These are phyloP conservation scores for Polyommatus icarus DNA, from an alignment of 2,888 invertebrate genomes.

Conservation along the genomic window DNA sequence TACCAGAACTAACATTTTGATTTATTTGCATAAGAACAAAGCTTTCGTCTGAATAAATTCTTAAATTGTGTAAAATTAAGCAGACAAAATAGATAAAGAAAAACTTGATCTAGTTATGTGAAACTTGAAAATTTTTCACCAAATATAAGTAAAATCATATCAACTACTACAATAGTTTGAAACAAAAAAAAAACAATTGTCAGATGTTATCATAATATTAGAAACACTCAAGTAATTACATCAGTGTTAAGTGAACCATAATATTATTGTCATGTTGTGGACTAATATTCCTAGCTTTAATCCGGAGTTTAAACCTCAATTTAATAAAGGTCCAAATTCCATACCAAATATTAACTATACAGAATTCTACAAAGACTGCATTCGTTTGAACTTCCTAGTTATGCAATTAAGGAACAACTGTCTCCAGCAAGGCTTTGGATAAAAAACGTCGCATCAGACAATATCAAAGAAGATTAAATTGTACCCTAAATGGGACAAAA, in stretches of 20 bases:
- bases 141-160: no score
- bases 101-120: background rate
- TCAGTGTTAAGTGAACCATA: no score
- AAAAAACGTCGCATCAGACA: background rate
- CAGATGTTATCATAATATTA: no score
- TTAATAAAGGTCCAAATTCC: no score
- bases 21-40: background rate
- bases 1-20: background rate
- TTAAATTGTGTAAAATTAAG: background rate
- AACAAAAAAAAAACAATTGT: no score
- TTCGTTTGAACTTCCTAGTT: background rate
- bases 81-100: background rate
- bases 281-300: no score
- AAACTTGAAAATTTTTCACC: no score
- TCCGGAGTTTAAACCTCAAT: no score
- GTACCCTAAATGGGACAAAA: background rate
- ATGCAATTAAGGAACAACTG: background rate
- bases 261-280: no score
- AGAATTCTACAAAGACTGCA: background rate
- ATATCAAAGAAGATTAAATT: slow-evolving; percentile 11
- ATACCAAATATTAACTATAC: no score
- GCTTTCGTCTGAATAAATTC: background rate
- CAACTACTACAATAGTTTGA: no score
- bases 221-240: no score
- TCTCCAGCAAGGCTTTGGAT: background rate